Evolutionary conservation across 2,113 vertebrate genomes (phyloP).

Genomic region (Lepisosteus oculatus): DNA sequence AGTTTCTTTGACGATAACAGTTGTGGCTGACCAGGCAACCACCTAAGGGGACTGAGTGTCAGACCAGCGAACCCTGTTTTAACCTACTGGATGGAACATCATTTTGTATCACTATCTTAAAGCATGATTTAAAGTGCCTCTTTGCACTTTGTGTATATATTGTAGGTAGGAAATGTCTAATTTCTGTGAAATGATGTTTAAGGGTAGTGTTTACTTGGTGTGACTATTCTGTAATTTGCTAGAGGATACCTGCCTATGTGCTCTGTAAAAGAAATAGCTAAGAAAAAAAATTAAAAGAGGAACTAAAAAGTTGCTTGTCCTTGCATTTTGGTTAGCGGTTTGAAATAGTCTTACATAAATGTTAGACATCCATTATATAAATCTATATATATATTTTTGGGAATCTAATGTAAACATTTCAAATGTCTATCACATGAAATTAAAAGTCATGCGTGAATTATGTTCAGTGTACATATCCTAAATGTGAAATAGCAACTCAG

Average conservation of each 20-base stretch:
- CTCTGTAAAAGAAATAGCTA: conserved; percentile 56
- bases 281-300: conserved; percentile 54
- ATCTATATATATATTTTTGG: conserved; percentile 55
- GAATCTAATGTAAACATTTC: conserved; percentile 65
- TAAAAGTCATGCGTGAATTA: conserved; percentile 61
- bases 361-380: conserved; percentile 60
- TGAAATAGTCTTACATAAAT: conserved; percentile 60
- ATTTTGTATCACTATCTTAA: conserved; percentile 71
- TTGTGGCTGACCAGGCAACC: conserved; percentile 31
- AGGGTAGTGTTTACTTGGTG: conserved; percentile 74
- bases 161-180: conserved; percentile 75
- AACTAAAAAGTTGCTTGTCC: conserved; percentile 56
- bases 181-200: conserved; percentile 75
- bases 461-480: conserved; percentile 76
- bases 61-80: conserved; percentile 46
- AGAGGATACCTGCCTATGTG: conserved; percentile 53
- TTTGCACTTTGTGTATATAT: conserved; percentile 86
- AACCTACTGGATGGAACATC: conserved; percentile 52
- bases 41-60: conserved; percentile 57
- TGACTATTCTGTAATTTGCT: conserved; percentile 65
- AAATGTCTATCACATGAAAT: conserved; percentile 68
- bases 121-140: conserved; percentile 88
- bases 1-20: conserved; percentile 25
- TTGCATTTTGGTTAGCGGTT: conserved; percentile 56
- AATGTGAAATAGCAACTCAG: conserved; percentile 59